Base-by-base conservation (phyloP, 2,888 invertebrate genomes). In the Drymonia ruficornis region DNA sequence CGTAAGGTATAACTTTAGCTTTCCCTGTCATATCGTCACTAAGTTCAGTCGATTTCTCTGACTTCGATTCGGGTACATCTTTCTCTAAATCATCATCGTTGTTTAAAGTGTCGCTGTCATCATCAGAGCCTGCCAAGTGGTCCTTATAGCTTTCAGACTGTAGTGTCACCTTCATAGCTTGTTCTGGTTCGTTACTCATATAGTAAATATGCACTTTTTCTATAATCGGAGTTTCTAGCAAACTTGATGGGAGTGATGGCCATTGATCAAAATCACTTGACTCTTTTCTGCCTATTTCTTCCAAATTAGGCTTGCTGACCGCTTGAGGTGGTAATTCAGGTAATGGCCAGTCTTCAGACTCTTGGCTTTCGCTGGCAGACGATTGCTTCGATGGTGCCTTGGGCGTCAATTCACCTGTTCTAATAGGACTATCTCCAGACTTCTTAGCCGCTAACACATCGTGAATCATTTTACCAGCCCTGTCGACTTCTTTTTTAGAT, bases 151-250 rank as follows among this genome's bases (percentile, higher is more conserved):
- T 96, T 66, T 96, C 96, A 0, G 94, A 91, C 52, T 84, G 93
- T 50, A 97, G 93, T 43, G 94, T 94, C 0, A 97, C 96, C 80
- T 96, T 96, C 60, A 95, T 95, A 0, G 96, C 95, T 84, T 95
- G 96, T 86, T 97, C 96, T 0, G 95, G 95, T 75, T 96, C 96
- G 38, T 95, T 95, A 67, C 94, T 95, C 89, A 96, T 95, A 70
- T 96, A 97, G 77, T 96, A 97, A 18, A 96, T 96, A 81, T 97
- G 96, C 6, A 96, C 95, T 81, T 95, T 96, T 72, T 96, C 96
- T 18, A 96, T 94, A 9, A 96, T 93, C 0, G 95, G 95, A 6
- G 95, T 94, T 73, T 96, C 96, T 53, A 95, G 91, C 18, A 95
- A 91, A 58, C 94, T 95, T 0, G 96, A 95, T 9, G 97, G 96